A percentile compares a stretch with the other conserved stretches of the same genome.
Conservation (phyloP, 1,140 invertebrate genomes). For the Pseudomyrmex cubaensis region DNA sequence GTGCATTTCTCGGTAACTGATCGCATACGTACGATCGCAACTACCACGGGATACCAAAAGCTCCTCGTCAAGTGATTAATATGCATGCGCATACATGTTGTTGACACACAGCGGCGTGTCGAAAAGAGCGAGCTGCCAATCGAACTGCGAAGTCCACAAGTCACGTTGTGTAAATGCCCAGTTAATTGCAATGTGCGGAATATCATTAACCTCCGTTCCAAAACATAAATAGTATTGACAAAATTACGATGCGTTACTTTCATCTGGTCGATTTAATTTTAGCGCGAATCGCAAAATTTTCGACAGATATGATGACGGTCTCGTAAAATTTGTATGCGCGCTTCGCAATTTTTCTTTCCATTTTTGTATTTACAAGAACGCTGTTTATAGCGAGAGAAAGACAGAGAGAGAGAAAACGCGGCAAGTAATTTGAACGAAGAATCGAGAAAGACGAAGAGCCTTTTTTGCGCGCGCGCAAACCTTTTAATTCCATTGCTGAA, state of each 20-base stretch:
- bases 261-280: not conserved
- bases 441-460: constrained; percentile 1
- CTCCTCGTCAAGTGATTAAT: constrained; percentile 36
- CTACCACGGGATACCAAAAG: constrained; percentile 7
- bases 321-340: not conserved
- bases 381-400: not conserved
- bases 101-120: constrained; percentile 11
- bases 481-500: constrained; percentile 58
- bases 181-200: not conserved
- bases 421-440: constrained; percentile 21
- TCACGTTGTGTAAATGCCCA: constrained; percentile 19
- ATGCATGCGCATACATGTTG: constrained; percentile 47
- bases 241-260: constrained; percentile 12
- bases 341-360: no score
- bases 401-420: not conserved
- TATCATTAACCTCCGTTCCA: not conserved
- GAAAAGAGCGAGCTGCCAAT: constrained; percentile 32
- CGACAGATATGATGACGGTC: not conserved
- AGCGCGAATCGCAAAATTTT: constrained; percentile 8
- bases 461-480: constrained; percentile 30
- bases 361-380: no score
- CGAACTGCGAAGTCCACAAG: constrained; percentile 28
- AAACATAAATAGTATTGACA: not conserved
- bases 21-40: not conserved
- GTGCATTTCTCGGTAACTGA: not conserved